A percentile compares a stretch with the other conserved stretches of the same genome.
Evolutionary conservation across 2,113 vertebrate genomes (phyloP).

Genomic region (Indicator maculatus): DNA sequence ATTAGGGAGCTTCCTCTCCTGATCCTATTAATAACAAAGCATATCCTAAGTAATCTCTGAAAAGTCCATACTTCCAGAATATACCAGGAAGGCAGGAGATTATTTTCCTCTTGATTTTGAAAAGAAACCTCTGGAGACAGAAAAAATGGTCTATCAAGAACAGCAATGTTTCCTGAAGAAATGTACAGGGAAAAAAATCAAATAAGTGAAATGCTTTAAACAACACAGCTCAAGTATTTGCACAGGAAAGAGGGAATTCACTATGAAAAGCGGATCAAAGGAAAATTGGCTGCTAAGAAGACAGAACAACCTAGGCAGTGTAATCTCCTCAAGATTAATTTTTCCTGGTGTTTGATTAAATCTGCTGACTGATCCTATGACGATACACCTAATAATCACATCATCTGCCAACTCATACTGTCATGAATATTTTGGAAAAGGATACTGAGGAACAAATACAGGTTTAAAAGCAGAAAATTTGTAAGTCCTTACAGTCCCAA

Average conservation of each 20-base stretch:
- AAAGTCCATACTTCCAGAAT: not conserved
- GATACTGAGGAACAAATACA: not conserved
- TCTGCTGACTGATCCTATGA: not conserved
- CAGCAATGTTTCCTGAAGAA: not conserved
- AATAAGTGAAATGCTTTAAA: not conserved
- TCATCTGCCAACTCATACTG: not conserved
- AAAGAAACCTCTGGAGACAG: not conserved
- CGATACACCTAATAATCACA: not conserved
- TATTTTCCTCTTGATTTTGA: constrained; percentile 22
- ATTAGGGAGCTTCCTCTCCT: constrained; percentile 50
- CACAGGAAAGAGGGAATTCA: not conserved
- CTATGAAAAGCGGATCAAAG: not conserved
- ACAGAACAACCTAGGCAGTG: not conserved
- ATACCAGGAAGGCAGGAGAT: not conserved
- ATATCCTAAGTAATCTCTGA: constrained; percentile 30
- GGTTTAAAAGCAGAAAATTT: not conserved
- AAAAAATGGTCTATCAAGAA: not conserved
- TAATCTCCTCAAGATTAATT: not conserved
- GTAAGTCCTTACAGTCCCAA: not conserved
- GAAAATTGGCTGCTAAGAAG: not conserved
- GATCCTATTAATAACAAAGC: constrained; percentile 69
- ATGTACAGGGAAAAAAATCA: not conserved
- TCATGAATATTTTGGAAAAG: not conserved
- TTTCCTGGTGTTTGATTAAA: not conserved
- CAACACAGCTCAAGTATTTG: not conserved